phyloP scores from a whole-genome alignment of 2,888 invertebrate genomes.

The Chesias legatella region DNA sequence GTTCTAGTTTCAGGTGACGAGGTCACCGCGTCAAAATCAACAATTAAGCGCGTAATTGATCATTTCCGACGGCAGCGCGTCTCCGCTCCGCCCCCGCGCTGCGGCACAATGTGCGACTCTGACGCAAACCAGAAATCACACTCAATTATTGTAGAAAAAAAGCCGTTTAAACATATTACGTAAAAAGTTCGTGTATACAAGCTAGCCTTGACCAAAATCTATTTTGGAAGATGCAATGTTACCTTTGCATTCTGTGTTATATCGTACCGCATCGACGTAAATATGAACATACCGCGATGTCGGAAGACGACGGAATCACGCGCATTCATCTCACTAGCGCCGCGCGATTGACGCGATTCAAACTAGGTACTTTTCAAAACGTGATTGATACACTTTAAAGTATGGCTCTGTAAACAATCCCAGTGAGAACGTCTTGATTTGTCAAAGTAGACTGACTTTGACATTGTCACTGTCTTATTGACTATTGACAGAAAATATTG shows the following conservation, averaged over 20 bases:
- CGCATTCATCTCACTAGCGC: too few species aligned
- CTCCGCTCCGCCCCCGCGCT: background rate
- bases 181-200: constrained; percentile 18
- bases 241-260: constrained; percentile 18
- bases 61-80: constrained; percentile 9
- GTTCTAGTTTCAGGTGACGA: background rate
- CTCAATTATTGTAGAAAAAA: constrained; percentile 15
- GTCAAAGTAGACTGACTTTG: too few species aligned
- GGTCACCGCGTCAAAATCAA: constrained; percentile 8
- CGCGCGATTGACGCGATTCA: too few species aligned
- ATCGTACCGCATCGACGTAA: constrained; percentile 11
- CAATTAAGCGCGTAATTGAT: constrained; percentile 15
- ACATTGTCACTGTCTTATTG: too few species aligned
- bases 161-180: constrained; percentile 14
- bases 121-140: constrained; percentile 13
- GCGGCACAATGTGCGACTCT: constrained; percentile 1
- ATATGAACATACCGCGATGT: background rate
- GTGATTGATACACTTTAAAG: too few species aligned
- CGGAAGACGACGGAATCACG: too few species aligned
- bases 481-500: too few species aligned
- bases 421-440: too few species aligned
- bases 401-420: too few species aligned
- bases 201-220: constrained; percentile 29
- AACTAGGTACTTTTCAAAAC: too few species aligned
- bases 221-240: constrained; percentile 19